Evolutionary conservation across 2,113 vertebrate genomes (phyloP).

Genomic region (Chloroceryle aenea): DNA sequence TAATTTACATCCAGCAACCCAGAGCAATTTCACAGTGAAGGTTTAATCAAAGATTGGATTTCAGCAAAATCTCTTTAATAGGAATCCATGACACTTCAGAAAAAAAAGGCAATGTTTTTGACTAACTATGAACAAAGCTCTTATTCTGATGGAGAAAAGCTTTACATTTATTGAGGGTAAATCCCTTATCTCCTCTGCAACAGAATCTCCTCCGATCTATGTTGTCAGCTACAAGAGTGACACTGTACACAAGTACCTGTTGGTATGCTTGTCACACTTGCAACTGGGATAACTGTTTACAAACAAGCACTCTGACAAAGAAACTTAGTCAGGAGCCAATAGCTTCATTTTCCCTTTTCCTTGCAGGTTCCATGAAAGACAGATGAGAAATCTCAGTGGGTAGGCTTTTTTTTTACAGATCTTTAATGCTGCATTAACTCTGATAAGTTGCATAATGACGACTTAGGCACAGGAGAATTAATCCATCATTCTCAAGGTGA

Average conservation of each 20-base stretch:
- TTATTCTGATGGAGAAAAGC: conserved; percentile 40
- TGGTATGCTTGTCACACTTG: conserved; percentile 29
- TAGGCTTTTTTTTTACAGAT: not conserved
- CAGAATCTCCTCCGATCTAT: conserved; percentile 40
- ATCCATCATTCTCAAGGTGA: conserved; percentile 35
- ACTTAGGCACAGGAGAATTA: not conserved
- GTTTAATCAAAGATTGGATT: conserved; percentile 53
- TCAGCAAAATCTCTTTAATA: conserved; percentile 43
- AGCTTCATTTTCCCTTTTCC: not conserved
- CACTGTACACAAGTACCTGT: conserved; percentile 27
- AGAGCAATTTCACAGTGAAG: conserved; percentile 38
- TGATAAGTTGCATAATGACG: not conserved
- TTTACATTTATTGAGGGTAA: conserved; percentile 35
- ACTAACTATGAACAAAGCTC: conserved; percentile 28
- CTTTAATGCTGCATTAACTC: conserved; percentile 29
- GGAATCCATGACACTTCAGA: conserved; percentile 37
- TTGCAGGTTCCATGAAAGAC: not conserved
- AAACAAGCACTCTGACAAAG: conserved; percentile 42
- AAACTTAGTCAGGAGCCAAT: not conserved
- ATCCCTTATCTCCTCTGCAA: conserved; percentile 58
- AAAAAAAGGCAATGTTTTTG: not conserved
- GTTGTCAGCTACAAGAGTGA: conserved; percentile 22
- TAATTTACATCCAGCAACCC: conserved; percentile 29
- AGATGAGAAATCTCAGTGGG: not conserved
- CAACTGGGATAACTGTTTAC: conserved; percentile 26